These are phyloP conservation scores for Callocephalon fimbriatum DNA, from an alignment of 2,113 vertebrate genomes.

Conservation along the genomic window DNA sequence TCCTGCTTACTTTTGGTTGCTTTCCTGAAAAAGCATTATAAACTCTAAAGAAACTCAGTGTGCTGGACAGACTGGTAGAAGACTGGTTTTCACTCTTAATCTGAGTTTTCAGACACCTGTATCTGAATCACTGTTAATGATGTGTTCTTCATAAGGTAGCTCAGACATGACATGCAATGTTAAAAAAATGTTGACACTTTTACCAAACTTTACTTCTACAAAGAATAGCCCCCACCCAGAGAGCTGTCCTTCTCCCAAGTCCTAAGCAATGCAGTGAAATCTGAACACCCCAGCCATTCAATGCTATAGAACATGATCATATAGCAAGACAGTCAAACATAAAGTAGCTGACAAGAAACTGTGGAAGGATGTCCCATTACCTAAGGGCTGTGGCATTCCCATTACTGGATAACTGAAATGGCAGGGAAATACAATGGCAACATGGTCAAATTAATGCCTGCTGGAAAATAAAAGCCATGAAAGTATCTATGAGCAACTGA, in stretches of 20 bases:
- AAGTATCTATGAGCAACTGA: not conserved
- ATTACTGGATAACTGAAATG: not conserved
- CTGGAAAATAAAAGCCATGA: not conserved
- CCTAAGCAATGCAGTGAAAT: not conserved
- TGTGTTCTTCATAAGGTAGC: not conserved
- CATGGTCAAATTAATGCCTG: not conserved
- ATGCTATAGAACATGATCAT: not conserved
- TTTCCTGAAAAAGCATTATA: slow-evolving; percentile 1
- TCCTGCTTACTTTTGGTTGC: not conserved
- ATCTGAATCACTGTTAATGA: not conserved
- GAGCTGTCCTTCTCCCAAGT: not conserved
- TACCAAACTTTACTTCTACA: not conserved
- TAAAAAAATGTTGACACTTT: not conserved
- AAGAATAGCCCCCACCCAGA: not conserved
- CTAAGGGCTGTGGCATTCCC: not conserved
- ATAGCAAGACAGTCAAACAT: not conserved
- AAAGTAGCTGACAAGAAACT: not conserved
- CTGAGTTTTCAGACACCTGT: not conserved
- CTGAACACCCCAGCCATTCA: not conserved
- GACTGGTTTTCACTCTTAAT: not conserved
- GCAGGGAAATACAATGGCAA: not conserved
- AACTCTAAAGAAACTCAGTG: not conserved
- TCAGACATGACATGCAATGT: not conserved
- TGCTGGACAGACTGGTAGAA: not conserved
- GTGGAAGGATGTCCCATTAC: not conserved